Evolutionary conservation across 2,888 invertebrate genomes (phyloP).

Genomic region (Mimas tiliae): DNA sequence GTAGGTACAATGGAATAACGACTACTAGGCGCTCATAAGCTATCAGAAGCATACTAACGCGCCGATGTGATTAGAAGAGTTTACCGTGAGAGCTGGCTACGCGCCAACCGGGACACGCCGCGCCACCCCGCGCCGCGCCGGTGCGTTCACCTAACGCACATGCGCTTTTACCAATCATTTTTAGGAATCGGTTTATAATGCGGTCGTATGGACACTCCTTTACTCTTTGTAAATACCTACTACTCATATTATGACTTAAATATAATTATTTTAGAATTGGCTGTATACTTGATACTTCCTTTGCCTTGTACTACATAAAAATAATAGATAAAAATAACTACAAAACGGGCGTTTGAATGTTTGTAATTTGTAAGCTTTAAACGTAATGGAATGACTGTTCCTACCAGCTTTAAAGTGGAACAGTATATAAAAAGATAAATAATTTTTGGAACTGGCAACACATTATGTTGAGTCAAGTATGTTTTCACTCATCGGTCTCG

Average conservation of each 20-base stretch:
- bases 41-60: slow-evolving; percentile 73
- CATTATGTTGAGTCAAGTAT: neutral
- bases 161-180: slow-evolving; percentile 52
- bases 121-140: slow-evolving; percentile 65
- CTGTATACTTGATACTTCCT: neutral
- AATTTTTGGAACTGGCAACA: neutral
- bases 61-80: slow-evolving; percentile 75
- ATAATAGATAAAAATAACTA: neutral
- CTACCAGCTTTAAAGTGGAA: no score
- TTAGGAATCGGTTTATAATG: slow-evolving; percentile 47
- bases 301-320: neutral
- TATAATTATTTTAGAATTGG: neutral
- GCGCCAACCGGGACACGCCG: slow-evolving; percentile 78
- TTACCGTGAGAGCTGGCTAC: slow-evolving; percentile 79
- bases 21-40: slow-evolving; percentile 77
- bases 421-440: no score
- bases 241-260: neutral
- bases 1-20: slow-evolving; percentile 57
- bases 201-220: neutral
- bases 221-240: neutral
- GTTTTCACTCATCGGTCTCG: slow-evolving; percentile 14
- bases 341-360: no score
- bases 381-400: no score
- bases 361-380: no score
- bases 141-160: slow-evolving; percentile 73